These are phyloP conservation scores for Porites australiensis DNA, from an alignment of 64 coral and sea anemone species.

Conservation along the genomic window DNA sequence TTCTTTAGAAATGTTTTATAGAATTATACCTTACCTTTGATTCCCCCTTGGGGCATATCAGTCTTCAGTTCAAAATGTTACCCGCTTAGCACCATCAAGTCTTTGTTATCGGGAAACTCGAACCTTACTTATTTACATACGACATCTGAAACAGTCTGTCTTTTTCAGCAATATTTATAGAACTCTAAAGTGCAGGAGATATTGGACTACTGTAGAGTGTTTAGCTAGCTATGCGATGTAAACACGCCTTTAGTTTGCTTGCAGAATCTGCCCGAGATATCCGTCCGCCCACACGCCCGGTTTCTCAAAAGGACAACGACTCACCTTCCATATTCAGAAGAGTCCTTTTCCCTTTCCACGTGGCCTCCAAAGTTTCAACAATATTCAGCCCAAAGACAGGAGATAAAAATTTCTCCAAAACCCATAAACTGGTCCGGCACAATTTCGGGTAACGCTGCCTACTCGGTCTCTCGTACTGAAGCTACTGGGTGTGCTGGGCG, in stretches of 20 bases:
- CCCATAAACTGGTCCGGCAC: too few species aligned
- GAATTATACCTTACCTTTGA: neutral
- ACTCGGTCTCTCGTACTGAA: neutral
- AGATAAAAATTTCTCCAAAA: too few species aligned
- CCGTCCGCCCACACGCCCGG: neutral
- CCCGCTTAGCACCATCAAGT: constrained; percentile 6
- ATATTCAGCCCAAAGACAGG: neutral
- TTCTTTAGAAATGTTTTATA: neutral
- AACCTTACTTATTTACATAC: constrained; percentile 38
- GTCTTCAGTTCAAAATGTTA: neutral
- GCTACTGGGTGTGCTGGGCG: neutral
- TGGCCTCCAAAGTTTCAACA: neutral
- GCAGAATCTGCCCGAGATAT: neutral
- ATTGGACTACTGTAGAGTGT: neutral
- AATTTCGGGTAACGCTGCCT: too few species aligned
- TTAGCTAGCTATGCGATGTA: constrained; percentile 3
- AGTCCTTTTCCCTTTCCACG: constrained; percentile 7
- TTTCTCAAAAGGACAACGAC: neutral
- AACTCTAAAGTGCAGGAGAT: constrained; percentile 2
- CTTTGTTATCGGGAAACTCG: constrained; percentile 16
- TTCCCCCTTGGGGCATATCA: neutral
- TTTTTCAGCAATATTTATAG: constrained; percentile 37
- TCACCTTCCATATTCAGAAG: neutral
- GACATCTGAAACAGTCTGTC: constrained; percentile 11
- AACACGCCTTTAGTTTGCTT: neutral